phyloP scores from a whole-genome alignment of 2,113 vertebrate species.

The Ginglymostoma cirratum region DNA sequence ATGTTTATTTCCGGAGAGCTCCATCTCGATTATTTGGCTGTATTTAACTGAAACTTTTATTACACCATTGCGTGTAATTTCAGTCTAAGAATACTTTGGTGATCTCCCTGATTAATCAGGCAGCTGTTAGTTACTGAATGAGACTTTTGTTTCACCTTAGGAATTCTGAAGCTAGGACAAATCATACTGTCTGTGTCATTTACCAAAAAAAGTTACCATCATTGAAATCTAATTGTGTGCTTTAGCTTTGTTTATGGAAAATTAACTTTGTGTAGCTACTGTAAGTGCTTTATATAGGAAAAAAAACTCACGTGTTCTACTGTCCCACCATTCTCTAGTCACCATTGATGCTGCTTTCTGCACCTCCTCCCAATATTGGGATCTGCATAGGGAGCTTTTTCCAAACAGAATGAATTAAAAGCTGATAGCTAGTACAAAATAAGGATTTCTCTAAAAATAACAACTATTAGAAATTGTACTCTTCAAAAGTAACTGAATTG shows the following conservation, averaged over 20 bases:
- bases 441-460: no score
- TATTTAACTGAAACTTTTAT: background rate
- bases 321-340: background rate
- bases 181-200: background rate
- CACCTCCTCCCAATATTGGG: background rate
- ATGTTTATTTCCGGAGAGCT: background rate
- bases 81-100: background rate
- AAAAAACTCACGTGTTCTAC: background rate
- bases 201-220: background rate
- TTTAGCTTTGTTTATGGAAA: background rate
- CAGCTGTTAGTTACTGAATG: background rate
- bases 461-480: background rate
- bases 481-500: background rate
- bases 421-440: background rate
- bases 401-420: background rate
- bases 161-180: background rate
- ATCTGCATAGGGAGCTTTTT: background rate
- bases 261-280: background rate
- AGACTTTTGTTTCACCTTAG: background rate
- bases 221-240: background rate
- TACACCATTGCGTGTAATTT: background rate
- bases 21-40: background rate
- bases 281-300: background rate
- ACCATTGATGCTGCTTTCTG: background rate
- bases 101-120: background rate